These are phyloP conservation scores for Malurus leucopterus DNA, from an alignment of 2,797 vertebrate species.

Conservation along the genomic window DNA sequence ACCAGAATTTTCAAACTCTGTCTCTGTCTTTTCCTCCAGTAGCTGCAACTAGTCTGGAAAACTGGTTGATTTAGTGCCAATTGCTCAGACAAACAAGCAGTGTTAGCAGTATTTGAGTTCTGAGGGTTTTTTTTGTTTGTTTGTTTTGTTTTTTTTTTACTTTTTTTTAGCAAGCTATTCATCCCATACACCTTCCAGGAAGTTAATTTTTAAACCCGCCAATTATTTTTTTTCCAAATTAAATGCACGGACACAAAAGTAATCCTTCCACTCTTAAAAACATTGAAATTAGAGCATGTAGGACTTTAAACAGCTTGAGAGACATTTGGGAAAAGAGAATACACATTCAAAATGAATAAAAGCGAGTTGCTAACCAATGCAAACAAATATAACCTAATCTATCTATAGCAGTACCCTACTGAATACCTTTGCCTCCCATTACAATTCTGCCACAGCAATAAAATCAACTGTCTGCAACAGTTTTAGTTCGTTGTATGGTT, in stretches of 20 bases:
- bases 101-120: neutral
- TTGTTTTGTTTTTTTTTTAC: neutral
- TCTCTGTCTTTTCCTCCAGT: constrained; percentile 10
- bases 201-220: constrained; percentile 11
- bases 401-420: neutral
- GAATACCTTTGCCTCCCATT: constrained; percentile 30
- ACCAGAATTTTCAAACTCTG: neutral
- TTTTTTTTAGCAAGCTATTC: neutral
- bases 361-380: neutral
- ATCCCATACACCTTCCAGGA: neutral
- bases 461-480: constrained; percentile 70
- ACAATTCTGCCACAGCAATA: constrained; percentile 16
- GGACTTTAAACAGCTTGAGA: neutral
- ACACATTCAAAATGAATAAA: neutral
- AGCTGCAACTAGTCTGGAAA: constrained; percentile 32
- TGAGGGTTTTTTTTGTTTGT: neutral
- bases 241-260: neutral
- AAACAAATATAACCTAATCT: constrained; percentile 21
- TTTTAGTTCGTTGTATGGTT: constrained; percentile 64
- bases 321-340: neutral
- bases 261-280: neutral
- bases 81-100: neutral
- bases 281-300: neutral
- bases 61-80: neutral
- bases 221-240: neutral